These are phyloP conservation scores for Fringilla coelebs DNA, from an alignment of 2,797 vertebrate genomes.

Conservation along the genomic window DNA sequence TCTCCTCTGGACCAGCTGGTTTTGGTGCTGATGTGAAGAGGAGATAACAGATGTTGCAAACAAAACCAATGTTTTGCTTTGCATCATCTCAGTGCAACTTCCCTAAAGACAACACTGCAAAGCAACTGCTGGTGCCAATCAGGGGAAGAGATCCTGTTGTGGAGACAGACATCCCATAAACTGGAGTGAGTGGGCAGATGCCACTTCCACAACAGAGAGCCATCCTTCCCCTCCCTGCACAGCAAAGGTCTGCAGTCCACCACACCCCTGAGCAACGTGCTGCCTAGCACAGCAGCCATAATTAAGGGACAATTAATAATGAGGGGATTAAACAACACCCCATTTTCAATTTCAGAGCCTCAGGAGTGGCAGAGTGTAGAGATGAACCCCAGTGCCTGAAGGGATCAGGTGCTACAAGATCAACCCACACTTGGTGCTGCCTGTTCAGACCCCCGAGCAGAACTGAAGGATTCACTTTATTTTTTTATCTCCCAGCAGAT, in stretches of 20 bases:
- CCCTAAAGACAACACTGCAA: not conserved
- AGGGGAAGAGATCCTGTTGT: accelerated
- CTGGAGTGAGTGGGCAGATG: not conserved
- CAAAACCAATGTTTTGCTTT: not conserved
- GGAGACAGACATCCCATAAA: not conserved
- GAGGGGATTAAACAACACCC: not conserved
- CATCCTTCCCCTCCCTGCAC: not conserved
- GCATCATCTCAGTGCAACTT: not conserved
- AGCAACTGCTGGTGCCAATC: accelerated
- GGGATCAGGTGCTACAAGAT: accelerated
- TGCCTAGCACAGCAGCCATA: not conserved
- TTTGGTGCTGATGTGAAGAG: not conserved
- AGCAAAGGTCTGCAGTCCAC: not conserved
- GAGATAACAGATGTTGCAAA: accelerated
- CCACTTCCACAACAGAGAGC: not conserved
- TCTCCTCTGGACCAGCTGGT: not conserved
- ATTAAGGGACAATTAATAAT: not conserved
- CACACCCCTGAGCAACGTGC: not conserved
- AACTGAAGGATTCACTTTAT: not conserved
- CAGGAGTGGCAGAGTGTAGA: accelerated
- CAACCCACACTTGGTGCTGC: not conserved
- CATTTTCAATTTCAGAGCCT: not conserved
- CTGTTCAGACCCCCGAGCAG: not conserved
- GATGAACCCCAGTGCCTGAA: not conserved
- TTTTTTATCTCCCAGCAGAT: not conserved